Conservation (phyloP, 2,888 invertebrate genomes). For the Epicampocera succincta region DNA sequence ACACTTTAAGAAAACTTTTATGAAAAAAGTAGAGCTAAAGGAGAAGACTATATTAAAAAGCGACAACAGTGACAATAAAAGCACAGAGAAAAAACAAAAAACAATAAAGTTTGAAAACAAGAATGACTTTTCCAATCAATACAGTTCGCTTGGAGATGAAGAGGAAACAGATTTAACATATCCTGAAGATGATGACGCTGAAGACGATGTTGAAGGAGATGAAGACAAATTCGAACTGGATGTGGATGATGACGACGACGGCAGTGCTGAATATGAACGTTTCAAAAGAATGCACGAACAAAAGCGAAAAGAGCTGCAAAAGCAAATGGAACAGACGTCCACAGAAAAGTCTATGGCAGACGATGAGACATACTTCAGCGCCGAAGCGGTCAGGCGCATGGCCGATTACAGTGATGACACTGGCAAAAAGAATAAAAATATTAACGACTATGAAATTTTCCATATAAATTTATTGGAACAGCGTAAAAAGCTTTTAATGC, state of each 20-base stretch:
- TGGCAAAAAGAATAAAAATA: constrained; percentile 53
- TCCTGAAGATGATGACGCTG: constrained; percentile 34
- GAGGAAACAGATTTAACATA: constrained; percentile 23
- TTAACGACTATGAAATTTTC: constrained; percentile 61
- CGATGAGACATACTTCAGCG: constrained; percentile 29
- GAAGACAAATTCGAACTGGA: constrained; percentile 61
- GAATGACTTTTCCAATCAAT: constrained; percentile 57
- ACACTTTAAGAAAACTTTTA: constrained; percentile 52
- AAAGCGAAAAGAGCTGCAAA: constrained; percentile 53
- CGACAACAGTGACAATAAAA: constrained; percentile 46
- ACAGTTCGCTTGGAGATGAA: constrained; percentile 44
- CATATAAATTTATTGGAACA: constrained; percentile 51
- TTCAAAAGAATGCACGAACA: constrained; percentile 63
- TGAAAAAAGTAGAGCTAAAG: constrained; percentile 50
- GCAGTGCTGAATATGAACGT: constrained; percentile 64
- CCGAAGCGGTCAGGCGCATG: constrained; percentile 30
- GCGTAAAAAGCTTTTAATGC: constrained; percentile 45
- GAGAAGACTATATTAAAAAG: constrained; percentile 31
- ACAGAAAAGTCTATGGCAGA: constrained; percentile 40
- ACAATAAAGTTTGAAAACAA: constrained; percentile 55
- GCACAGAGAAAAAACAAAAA: constrained; percentile 17
- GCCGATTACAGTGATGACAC: constrained; percentile 48
- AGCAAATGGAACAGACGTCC: constrained; percentile 24
- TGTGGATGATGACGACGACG: constrained; percentile 64
- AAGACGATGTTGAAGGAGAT: constrained; percentile 50